Evolutionary conservation across 2,888 invertebrate genomes (phyloP), one percentile per base, ranked within the genome.

Genomic region (Polyploca ridens): DNA sequence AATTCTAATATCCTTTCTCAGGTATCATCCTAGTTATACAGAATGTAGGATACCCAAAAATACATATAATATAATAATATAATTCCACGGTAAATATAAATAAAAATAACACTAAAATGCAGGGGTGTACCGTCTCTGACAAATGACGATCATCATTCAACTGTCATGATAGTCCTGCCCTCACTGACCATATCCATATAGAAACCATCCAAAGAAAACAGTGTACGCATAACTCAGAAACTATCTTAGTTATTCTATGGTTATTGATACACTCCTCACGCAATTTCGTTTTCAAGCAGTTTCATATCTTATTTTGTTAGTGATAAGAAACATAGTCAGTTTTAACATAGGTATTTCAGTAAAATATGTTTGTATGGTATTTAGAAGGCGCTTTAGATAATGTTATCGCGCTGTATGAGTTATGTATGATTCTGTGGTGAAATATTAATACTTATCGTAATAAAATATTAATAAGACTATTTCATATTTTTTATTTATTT

Each of bases 111-210:
- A 49, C 49, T 5, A 49, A 46, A 38, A 5, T 44, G 44, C 44
- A 14, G 59, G 74, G 72, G 74, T 73, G 74, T 72, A 74, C 73
- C 79, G 67, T 76, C 78, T 66, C 66, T 81, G 81, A 83, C 77
- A 77, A 77, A 83, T 81, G 65, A 69, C 70, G 62, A 67, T 74
- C 68, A 83, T 83, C 75, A 77, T 73, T 83, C 77, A 77, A 62
- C 76, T 80, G 82, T 81, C 83, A 78, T 71, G 66, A 66, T 69
- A 66, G 68, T 64, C 66, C 72, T 66, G 6, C 60, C 38, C 41
- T 19, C n/a, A 14, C 16, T 8, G 13, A 66, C 67, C 63, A 68
- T 66, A 64, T 62, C 64, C 67, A 66, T 62, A 63, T 27, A 63
- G 46, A 58, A 63, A 57, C 61, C 33, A 35, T 2, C 11, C 19